Evolutionary conservation across 2,888 invertebrate genomes (phyloP), one percentile per base, ranked within the genome.

Genomic region (Scaptomyza caliginosa): DNA sequence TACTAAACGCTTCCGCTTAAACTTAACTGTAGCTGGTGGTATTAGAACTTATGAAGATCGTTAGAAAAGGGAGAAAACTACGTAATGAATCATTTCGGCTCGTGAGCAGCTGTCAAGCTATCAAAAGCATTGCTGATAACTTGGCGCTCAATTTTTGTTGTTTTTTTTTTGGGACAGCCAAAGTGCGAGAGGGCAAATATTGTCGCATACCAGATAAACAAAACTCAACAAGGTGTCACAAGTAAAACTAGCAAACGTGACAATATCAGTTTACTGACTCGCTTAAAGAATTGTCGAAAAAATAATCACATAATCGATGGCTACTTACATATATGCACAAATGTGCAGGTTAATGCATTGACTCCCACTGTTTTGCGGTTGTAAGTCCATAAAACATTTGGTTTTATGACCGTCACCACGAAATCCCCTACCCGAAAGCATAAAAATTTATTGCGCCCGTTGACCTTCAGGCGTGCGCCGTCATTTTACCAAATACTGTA

Each of bases 381-480:
- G 28, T 24, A 24, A 11, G 39, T 13, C 38, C 60, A 62, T 65
- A 66, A 77, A 74, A 60, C 36, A 38, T 30, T 58, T 34, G 40
- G 54, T 65, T 68, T 62, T 59, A 65, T 68, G 42, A 13, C 57
- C 56, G 13, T 57, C 48, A 51, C 45, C 30, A 11, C 42, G 4
- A 62, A 64, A 51, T 58, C 10, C 42, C 49, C 56, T n/a, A n/a
- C n/a, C 43, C 3, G 3, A 51, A 50, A 79, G 59, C 62, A 63
- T 55, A 40, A 50, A 49, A 64, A 66, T 65, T 72, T 65, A 63
- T 72, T 72, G 64, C 56, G 58, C 57, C 60, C 30, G 34, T 63
- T 86, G 84, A 79, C 80, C 68, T 79, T 83, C 21, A 60, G 56
- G 45, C 67, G 59, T 57, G 49, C 60, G 32, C 5, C 17, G 16